These are phyloP conservation scores for Hypomecis atomaria DNA, from an alignment of 2,888 invertebrate genomes.

Conservation along the genomic window DNA sequence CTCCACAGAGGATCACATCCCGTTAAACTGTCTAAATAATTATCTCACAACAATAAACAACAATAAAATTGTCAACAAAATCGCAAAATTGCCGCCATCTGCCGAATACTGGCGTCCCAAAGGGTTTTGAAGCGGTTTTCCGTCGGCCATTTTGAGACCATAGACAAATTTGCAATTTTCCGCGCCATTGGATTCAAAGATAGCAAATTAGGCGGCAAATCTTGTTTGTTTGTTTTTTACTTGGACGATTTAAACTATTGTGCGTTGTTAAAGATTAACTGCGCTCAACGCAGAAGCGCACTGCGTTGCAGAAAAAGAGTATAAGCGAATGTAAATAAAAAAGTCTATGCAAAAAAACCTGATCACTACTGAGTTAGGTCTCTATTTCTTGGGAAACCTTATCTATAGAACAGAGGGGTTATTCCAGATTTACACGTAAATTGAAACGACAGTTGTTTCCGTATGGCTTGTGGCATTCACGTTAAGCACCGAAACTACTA, in stretches of 20 bases:
- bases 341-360: too few relatives aligned
- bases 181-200: conserved; percentile 75
- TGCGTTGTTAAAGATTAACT: background rate
- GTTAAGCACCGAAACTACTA: too few relatives aligned
- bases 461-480: too few relatives aligned
- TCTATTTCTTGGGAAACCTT: too few relatives aligned
- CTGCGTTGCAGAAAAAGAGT: background rate
- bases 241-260: conserved; percentile 18
- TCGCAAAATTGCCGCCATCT: conserved; percentile 78
- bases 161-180: conserved; percentile 79
- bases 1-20: conserved; percentile 20
- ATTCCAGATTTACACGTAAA: too few relatives aligned
- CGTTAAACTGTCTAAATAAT: conserved; percentile 68
- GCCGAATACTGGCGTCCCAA: conserved; percentile 73
- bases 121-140: conserved; percentile 77
- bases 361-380: too few relatives aligned
- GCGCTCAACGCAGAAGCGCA: too few relatives aligned
- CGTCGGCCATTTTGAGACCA: conserved; percentile 72
- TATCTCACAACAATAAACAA: conserved; percentile 75
- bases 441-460: too few relatives aligned
- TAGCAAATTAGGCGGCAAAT: conserved; percentile 74
- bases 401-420: too few relatives aligned
- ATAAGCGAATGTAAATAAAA: too few relatives aligned
- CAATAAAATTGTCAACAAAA: conserved; percentile 76
- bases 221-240: conserved; percentile 48